Conservation (phyloP, 1,140 invertebrate species). For the Belonocnema kinseyi region DNA sequence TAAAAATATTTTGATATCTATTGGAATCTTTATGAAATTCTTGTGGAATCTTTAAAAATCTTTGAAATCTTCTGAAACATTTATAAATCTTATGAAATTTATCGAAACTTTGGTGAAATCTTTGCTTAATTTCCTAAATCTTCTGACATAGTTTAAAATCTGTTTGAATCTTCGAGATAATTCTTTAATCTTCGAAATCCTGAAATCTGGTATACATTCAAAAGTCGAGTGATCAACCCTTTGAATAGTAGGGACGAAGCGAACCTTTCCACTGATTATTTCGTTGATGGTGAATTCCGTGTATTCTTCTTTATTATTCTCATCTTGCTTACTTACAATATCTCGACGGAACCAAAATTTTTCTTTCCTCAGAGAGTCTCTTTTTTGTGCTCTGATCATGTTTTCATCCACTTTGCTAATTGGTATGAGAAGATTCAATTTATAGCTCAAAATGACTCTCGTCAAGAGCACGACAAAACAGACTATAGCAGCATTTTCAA, state of each 20-base stretch:
- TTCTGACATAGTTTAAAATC: no score
- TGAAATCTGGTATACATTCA: no score
- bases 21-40: no score
- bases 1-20: no score
- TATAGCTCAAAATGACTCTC: constrained; percentile 96
- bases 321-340: constrained; percentile 76
- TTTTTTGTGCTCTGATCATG: constrained; percentile 95
- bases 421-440: constrained; percentile 97
- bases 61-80: no score
- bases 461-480: constrained; percentile 98
- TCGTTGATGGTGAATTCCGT: constrained; percentile 93
- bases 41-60: no score
- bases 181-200: no score
- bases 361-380: constrained; percentile 87
- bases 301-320: constrained; percentile 74
- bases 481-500: constrained; percentile 99
- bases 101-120: no score
- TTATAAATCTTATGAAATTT: no score
- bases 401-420: constrained; percentile 99
- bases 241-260: constrained; percentile 10
- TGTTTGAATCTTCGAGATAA: no score
- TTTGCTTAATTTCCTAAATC: no score
- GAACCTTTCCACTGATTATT: constrained; percentile 97
- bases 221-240: no score
- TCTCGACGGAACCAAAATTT: constrained; percentile 96